Evolutionary conservation across 2,888 invertebrate species (phyloP), one percentile per base, ranked within the genome.

Genomic region (Scaptomyza polygonia): DNA sequence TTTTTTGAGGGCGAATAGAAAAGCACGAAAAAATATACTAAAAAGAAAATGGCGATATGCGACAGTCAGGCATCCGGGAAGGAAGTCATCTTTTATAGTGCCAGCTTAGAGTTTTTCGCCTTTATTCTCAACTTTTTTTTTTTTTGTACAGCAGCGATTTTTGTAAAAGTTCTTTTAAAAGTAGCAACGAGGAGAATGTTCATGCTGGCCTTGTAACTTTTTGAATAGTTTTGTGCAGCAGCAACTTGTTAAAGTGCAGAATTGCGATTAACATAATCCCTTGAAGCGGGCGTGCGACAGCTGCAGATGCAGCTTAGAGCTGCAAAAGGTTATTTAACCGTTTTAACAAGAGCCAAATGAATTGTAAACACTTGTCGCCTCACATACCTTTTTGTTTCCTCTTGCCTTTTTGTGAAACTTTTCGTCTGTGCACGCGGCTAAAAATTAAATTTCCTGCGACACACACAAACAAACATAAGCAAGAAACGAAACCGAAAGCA

Each of bases 231-330:
- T 44, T 47, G 27, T 49, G 57, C 58, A 48, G 48, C 53, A 53
- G 61, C 49, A 87, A 83, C 65, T 86, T 88, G 88, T 64, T 55
- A 82, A 83, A 83, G 84, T 86, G 88, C 86, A 86, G 80, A 88
- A 80, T 86, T 66, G 77, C 77, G 88, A 83, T 83, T 83, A 83
- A 86, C 82, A 83, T 83, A 83, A 83, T 83, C 88, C 82, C 77
- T 62, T 63, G 67, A 67, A 81, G 70, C 55, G 30, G 48, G 71
- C 79, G 65, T 66, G 71, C 61, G 79, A 79, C 84, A 86, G 86
- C 70, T 79, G 83, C 80, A 83, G 69, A 51, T 87, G 82, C 82
- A 87, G 47, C 64, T 63, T 9, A 62, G 67, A 63, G 59, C 69
- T 79, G 67, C 58, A 67, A 88, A 88, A 86, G 86, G 82, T 83